Evolutionary conservation across 2,113 vertebrate species (phyloP).

Genomic region (Calyptommatus sinebrachiatus): DNA sequence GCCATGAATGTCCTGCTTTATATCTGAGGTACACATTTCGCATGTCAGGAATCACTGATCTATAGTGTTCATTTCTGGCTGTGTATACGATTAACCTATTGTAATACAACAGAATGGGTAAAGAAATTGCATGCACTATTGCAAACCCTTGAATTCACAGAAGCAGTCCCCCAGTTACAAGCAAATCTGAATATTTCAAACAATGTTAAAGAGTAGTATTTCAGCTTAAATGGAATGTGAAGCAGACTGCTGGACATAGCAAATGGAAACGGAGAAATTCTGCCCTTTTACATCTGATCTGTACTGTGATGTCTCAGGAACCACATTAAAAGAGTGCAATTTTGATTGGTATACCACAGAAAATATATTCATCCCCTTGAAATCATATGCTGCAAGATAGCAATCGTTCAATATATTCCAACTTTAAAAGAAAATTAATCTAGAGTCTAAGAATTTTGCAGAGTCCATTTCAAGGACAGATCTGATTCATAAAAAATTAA

Average conservation of each 20-base stretch:
- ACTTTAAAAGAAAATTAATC: conserved; percentile 14
- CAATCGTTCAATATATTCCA: conserved; percentile 14
- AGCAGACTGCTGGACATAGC: not conserved
- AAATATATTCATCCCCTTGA: conserved; percentile 3
- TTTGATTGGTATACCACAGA: rapidly evolving
- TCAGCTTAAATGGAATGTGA: not conserved
- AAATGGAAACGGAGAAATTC: not conserved
- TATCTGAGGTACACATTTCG: no score
- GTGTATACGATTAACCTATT: not conserved
- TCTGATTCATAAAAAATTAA: not conserved
- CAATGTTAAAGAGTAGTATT: not conserved
- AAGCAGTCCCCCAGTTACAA: conserved; percentile 8
- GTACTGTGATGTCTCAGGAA: rapidly evolving
- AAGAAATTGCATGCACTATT: not conserved
- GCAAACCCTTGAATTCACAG: not conserved
- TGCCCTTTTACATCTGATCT: rapidly evolving
- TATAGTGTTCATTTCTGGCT: not conserved
- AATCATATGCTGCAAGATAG: not conserved
- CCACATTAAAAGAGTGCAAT: not conserved
- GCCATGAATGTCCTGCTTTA: no score
- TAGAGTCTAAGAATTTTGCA: rapidly evolving
- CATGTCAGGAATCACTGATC: no score
- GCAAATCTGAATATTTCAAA: not conserved
- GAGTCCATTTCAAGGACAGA: not conserved
- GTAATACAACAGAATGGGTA: not conserved